phyloP scores from a whole-genome alignment of 2,888 invertebrate genomes.

The Timema cristinae region DNA sequence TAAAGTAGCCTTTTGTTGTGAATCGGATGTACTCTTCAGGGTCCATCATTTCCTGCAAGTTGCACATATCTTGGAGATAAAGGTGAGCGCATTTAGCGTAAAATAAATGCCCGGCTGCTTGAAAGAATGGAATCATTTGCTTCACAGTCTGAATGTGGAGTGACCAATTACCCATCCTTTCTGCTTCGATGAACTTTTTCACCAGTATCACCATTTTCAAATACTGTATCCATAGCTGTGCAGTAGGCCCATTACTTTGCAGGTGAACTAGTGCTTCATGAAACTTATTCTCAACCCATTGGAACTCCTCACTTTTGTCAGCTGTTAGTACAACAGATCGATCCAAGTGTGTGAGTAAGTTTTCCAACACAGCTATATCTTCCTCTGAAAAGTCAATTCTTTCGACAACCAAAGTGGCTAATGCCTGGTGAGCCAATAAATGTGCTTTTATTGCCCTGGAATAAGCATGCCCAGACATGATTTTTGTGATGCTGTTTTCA shows the following conservation, averaged over 20 bases:
- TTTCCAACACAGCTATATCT: not conserved
- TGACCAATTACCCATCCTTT: conserved; percentile 24
- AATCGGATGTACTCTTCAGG: no score
- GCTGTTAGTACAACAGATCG: not conserved
- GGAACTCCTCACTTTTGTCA: conserved; percentile 1
- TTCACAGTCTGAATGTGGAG: conserved; percentile 27
- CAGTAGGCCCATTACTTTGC: conserved; percentile 21
- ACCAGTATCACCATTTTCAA: conserved; percentile 25
- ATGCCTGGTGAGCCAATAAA: conserved; percentile 5
- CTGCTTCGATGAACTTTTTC: conserved; percentile 21
- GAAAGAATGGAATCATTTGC: conserved; percentile 27
- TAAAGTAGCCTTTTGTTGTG: no score
- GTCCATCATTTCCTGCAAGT: no score
- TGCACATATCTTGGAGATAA: no score
- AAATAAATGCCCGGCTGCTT: conserved; percentile 32
- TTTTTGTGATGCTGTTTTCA: conserved; percentile 15
- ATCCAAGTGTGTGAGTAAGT: not conserved
- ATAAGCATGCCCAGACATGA: conserved; percentile 18
- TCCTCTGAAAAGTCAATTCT: conserved; percentile 1
- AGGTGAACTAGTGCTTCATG: not conserved
- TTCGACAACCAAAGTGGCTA: not conserved
- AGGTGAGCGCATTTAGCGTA: conserved; percentile 31
- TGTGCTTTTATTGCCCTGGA: conserved; percentile 17
- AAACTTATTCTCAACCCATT: not conserved
- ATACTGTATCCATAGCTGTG: conserved; percentile 27